A percentile compares a stretch with the other conserved stretches of the same genome.
phyloP scores from a whole-genome alignment of 2,888 invertebrate genomes.

The Spilarctia lutea region DNA sequence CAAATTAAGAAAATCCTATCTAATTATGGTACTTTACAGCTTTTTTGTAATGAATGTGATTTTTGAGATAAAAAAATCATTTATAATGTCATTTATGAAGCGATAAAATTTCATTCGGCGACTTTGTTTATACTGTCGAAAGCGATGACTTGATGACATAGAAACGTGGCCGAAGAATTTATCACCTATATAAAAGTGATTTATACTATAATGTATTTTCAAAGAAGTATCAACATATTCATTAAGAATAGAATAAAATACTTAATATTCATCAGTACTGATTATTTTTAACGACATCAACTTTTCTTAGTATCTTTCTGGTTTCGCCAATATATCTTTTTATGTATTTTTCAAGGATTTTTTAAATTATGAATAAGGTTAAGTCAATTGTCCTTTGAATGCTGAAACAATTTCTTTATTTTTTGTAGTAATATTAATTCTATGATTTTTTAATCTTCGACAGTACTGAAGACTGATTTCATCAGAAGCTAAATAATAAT shows the following conservation, averaged over 20 bases:
- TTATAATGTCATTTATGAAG: background rate
- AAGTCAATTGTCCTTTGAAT: background rate
- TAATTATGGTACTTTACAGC: background rate
- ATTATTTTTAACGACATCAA: conserved; percentile 2
- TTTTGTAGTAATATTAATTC: background rate
- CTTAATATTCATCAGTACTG: conserved; percentile 5
- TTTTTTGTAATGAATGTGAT: background rate
- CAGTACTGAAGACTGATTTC: background rate
- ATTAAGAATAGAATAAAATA: conserved; percentile 9
- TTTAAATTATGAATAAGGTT: background rate
- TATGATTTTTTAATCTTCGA: background rate
- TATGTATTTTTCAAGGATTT: background rate
- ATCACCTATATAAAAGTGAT: conserved; percentile 13
- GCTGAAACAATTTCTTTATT: no score
- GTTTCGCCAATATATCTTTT: background rate
- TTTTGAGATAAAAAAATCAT: background rate
- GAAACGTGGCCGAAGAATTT: conserved; percentile 3
- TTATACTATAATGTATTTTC: background rate
- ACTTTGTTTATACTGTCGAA: conserved; percentile 10
- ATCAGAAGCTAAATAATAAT: no score
- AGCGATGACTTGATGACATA: conserved; percentile 11
- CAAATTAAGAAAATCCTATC: background rate
- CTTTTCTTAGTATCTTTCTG: background rate
- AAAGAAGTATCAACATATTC: conserved; percentile 12
- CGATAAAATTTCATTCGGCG: conserved; percentile 6